A percentile compares a stretch with the other conserved stretches of the same genome.
Conservation (phyloP, 2,888 invertebrate genomes). For the Piscicola geometra region DNA sequence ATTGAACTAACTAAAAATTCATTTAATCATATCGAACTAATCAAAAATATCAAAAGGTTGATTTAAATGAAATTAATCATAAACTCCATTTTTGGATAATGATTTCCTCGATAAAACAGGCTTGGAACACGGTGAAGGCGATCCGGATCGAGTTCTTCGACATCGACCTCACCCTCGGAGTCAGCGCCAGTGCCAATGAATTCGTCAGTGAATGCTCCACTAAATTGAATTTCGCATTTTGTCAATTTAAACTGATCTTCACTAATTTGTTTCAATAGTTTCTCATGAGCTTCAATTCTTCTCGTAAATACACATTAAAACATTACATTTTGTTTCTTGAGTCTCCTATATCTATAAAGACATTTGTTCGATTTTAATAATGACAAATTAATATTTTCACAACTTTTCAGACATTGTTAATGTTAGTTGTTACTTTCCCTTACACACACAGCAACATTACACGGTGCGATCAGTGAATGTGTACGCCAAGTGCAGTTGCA, state of each 20-base stretch:
- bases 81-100: too few species aligned
- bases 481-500: constrained; percentile 48
- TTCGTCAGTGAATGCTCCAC: constrained; percentile 37
- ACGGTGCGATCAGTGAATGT: constrained; percentile 46
- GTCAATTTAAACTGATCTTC: background rate
- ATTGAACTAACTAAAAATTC: background rate
- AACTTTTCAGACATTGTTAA: too few species aligned
- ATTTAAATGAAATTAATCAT: too few species aligned
- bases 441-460: constrained; percentile 47
- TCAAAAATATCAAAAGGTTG: too few species aligned
- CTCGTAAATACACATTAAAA: background rate
- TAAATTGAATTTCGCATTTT: background rate
- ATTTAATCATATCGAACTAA: background rate
- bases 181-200: constrained; percentile 37
- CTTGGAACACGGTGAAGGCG: constrained; percentile 43
- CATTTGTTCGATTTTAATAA: too few species aligned
- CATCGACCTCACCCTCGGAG: constrained; percentile 45
- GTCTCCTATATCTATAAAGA: too few species aligned
- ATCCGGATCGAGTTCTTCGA: constrained; percentile 45
- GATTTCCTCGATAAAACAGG: constrained; percentile 36
- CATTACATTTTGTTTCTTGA: background rate
- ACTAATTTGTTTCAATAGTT: background rate
- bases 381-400: too few species aligned
- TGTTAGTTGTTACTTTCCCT: too few species aligned
- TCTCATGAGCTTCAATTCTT: background rate